Evolutionary conservation across 1,140 invertebrate genomes (phyloP).

Genomic region (Melanaphis sacchari): DNA sequence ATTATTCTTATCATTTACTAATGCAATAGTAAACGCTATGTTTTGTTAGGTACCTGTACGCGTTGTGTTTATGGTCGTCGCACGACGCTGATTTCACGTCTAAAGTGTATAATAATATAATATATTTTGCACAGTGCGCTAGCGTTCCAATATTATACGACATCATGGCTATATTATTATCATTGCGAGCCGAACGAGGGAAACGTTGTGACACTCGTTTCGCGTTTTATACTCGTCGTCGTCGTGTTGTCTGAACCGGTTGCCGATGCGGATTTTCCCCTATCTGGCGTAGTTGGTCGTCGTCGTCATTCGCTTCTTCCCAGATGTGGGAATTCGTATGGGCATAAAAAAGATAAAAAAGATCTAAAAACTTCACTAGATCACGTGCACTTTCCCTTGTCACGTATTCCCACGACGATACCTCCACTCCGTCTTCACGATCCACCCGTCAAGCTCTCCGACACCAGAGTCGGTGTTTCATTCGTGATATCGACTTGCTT

Average conservation of each 20-base stretch:
- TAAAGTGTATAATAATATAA: neutral
- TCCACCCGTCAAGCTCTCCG: neutral
- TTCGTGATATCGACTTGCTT: neutral
- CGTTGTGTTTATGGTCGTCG: neutral
- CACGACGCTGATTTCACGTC: neutral
- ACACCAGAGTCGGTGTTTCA: neutral
- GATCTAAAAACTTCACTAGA: neutral
- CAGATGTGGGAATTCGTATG: neutral
- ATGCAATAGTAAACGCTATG: neutral
- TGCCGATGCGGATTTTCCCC: conserved; percentile 32
- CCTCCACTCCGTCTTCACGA: neutral
- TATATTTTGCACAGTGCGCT: neutral
- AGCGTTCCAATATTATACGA: neutral
- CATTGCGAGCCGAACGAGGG: neutral
- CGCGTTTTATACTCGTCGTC: neutral
- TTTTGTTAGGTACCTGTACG: neutral
- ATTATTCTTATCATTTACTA: neutral
- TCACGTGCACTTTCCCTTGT: conserved; percentile 41
- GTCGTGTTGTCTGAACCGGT: conserved; percentile 34
- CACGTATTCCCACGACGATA: conserved; percentile 49
- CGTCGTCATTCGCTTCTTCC: neutral
- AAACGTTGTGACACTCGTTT: neutral
- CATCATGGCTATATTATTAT: neutral
- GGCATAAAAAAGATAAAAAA: neutral
- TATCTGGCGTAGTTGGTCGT: neutral